Evolutionary conservation across 2,797 vertebrate genomes (phyloP), one percentile per base, ranked within the genome.

Genomic region (Tinamus major): DNA sequence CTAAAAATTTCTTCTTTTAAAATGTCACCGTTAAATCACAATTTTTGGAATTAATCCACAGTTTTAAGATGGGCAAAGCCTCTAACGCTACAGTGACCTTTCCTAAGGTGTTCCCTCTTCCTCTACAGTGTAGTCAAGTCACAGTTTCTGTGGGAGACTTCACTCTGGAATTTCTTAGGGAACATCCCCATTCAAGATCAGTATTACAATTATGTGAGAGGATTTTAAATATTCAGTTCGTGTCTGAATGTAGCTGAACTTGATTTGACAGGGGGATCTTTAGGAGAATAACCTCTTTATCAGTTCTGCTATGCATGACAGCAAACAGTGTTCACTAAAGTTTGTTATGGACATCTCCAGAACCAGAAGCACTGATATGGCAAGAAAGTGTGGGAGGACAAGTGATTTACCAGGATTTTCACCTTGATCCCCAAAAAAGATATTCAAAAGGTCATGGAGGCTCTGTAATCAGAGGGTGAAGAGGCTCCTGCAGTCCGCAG

Each of bases 401-500:
- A 80, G 33, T n/a, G 55, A 92, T 53, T 75, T 75, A n/a, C 39
- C 21, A 35, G 33, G 5, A 10, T 91, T 92, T 76, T 78, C 69
- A 72, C 80, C 59, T 46, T 55, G 35, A 86, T 74, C 51, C 70
- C 51, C 74, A 83, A 92, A 55, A 41, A 75, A 48, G 5, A n/a
- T 23, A 55, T 56, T 79, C 84, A 59, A 70, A 79, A 91, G 42
- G 42, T 44, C 31, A 49, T n/a, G 35, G 41, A 71, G 39, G 39
- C 62, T 95, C 56, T 33, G 12, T 61, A 39, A 24, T 89, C 68
- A 46, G 68, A 68, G 44, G 7, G 42, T 64, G 42, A 90, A 79
- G 65, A 72, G 39, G 20, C 51, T 87, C 67, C 59, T 63, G 67
- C 77, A 86, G 67, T 53, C n/a, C 42, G 9, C 23, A 77, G 11